Percentiles rank a stretch among this genome's conserved stretches.
Evolutionary conservation across 2,888 invertebrate genomes (phyloP).

Genomic region (Empis livida): DNA sequence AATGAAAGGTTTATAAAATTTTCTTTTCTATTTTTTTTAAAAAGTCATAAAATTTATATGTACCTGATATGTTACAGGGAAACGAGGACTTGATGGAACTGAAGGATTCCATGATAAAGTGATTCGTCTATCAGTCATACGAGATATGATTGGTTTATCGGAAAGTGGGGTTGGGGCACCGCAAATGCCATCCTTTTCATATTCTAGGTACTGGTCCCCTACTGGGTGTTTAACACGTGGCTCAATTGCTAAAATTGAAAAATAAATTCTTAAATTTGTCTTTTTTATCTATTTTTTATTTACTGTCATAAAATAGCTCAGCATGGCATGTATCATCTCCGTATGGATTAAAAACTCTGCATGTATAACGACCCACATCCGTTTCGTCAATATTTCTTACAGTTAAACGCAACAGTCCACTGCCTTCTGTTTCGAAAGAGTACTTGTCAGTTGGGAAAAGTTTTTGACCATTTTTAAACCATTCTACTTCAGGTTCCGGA

Average conservation of each 20-base stretch:
- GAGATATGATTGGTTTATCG: conserved; percentile 82
- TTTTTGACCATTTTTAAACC: conserved; percentile 68
- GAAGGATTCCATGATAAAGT: conserved; percentile 91
- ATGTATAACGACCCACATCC: conserved; percentile 75
- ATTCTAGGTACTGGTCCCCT: conserved; percentile 69
- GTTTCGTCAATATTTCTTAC: conserved; percentile 63
- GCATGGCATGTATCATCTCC: conserved; percentile 74
- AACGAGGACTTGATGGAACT: conserved; percentile 71
- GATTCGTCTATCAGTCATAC: conserved; percentile 79
- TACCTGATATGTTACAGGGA: conserved; percentile 86
- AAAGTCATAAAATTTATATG: background rate
- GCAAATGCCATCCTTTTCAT: conserved; percentile 67
- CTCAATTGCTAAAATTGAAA: conserved; percentile 44
- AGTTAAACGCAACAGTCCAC: conserved; percentile 62
- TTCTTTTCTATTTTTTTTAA: background rate
- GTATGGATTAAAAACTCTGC: conserved; percentile 70
- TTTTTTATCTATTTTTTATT: conserved; percentile 1
- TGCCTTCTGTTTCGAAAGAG: conserved; percentile 61
- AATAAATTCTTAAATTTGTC: conserved; percentile 1
- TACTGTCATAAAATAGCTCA: conserved; percentile 68
- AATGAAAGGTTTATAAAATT: background rate
- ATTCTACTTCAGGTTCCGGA: conserved; percentile 79
- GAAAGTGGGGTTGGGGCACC: conserved; percentile 79
- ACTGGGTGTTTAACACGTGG: conserved; percentile 51
- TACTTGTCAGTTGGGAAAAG: conserved; percentile 72